Conservation (phyloP, 2,113 vertebrate genomes). For the Myiopsitta monachus region DNA sequence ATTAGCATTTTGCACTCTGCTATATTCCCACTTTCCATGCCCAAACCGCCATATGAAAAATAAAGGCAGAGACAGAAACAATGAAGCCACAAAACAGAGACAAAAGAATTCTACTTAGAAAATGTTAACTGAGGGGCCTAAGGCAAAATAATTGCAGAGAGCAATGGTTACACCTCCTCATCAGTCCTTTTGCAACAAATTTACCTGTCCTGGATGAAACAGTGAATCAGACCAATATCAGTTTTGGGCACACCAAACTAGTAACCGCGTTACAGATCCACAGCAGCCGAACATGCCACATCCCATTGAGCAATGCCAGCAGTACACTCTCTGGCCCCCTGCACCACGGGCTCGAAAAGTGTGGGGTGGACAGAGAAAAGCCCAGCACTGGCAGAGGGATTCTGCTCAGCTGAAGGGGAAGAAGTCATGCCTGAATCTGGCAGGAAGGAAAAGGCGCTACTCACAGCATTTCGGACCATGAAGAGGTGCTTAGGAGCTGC, state of each 20-base stretch:
- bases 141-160: background rate
- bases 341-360: background rate
- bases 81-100: background rate
- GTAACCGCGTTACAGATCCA: background rate
- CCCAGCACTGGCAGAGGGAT: background rate
- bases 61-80: background rate
- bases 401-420: background rate
- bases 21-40: background rate
- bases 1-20: background rate
- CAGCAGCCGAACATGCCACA: background rate
- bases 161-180: background rate
- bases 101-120: background rate
- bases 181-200: background rate
- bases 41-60: background rate
- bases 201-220: background rate
- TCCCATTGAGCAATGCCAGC: background rate
- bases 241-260: background rate
- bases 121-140: background rate
- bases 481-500: conserved; percentile 92
- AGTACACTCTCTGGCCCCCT: background rate
- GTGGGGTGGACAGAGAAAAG: background rate
- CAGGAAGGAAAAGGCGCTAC: conserved; percentile 46
- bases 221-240: background rate
- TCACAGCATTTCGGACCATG: conserved; percentile 83
- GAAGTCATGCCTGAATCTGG: background rate